Evolutionary conservation across 1,140 invertebrate species (phyloP).

Genomic region (Calliphora vicina): DNA sequence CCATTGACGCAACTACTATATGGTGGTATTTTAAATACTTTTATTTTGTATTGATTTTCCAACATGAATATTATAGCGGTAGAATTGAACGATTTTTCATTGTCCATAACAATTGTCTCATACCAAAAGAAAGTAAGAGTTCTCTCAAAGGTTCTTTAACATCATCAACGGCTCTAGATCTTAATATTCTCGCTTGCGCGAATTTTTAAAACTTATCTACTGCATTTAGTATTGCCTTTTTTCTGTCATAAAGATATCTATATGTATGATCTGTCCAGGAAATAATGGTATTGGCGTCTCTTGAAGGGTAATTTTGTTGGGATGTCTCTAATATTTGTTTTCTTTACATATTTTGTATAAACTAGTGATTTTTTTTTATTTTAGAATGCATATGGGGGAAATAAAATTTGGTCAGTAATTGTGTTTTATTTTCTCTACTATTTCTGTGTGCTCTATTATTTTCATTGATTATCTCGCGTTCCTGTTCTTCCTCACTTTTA

Average conservation of each 20-base stretch:
- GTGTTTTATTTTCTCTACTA: slow-evolving; percentile 19
- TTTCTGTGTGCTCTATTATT: slow-evolving; percentile 37
- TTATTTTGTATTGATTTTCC: neutral
- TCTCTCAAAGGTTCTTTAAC: slow-evolving; percentile 33
- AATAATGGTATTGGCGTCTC: slow-evolving; percentile 18
- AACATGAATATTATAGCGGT: slow-evolving; percentile 1
- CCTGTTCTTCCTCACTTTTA: too few species aligned
- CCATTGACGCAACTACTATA: neutral
- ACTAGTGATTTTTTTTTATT: slow-evolving; percentile 12
- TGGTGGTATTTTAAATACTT: neutral
- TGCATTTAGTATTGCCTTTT: neutral
- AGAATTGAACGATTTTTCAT: slow-evolving; percentile 45
- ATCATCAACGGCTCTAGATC: slow-evolving; percentile 13
- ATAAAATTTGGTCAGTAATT: slow-evolving; percentile 35
- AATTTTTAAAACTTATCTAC: too few species aligned
- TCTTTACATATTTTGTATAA: slow-evolving; percentile 32
- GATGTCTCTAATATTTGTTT: slow-evolving; percentile 40
- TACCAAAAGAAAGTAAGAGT: slow-evolving; percentile 40
- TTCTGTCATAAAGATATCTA: slow-evolving; percentile 7
- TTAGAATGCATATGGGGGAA: slow-evolving; percentile 33
- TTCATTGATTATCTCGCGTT: too few species aligned
- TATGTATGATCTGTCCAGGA: too few species aligned
- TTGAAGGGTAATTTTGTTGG: slow-evolving; percentile 18
- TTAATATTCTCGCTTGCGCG: too few species aligned
- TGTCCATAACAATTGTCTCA: slow-evolving; percentile 43